Percentiles rank a stretch among this genome's conserved stretches.
Evolutionary conservation across 1,140 invertebrate genomes (phyloP).

Genomic region (Drosophila jambulina): DNA sequence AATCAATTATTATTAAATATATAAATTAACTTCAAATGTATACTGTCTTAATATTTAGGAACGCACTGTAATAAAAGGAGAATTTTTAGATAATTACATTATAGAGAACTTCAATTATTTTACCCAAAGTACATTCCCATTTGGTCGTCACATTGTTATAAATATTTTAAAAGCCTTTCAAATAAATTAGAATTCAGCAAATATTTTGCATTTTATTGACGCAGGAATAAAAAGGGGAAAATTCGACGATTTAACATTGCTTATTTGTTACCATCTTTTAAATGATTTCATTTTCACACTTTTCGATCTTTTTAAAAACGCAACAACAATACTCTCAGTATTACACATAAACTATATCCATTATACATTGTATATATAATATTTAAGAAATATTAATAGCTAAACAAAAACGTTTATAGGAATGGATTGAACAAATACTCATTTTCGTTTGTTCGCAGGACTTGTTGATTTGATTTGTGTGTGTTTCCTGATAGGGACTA

Average conservation of each 20-base stretch:
- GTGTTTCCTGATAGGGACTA: conserved; percentile 40
- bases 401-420: conserved; percentile 71
- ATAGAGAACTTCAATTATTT: background rate
- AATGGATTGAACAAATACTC: conserved; percentile 72
- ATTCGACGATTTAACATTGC: conserved; percentile 54
- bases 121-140: no score
- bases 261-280: conserved; percentile 40
- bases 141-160: conserved; percentile 6
- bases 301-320: conserved; percentile 67
- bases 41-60: background rate
- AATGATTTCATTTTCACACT: conserved; percentile 64
- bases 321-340: conserved; percentile 80
- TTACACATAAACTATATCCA: conserved; percentile 80
- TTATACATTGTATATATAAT: conserved; percentile 72
- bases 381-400: conserved; percentile 59
- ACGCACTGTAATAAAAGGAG: background rate
- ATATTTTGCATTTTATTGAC: conserved; percentile 73
- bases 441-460: conserved; percentile 51
- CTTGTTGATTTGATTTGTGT: conserved; percentile 23
- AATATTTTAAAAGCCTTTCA: conserved; percentile 20
- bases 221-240: conserved; percentile 59
- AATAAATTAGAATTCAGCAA: conserved; percentile 76
- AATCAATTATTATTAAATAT: background rate
- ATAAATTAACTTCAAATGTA: background rate
- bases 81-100: background rate